Evolutionary conservation across 2,888 invertebrate species (phyloP).

Genomic region (Halictus ligatus): DNA sequence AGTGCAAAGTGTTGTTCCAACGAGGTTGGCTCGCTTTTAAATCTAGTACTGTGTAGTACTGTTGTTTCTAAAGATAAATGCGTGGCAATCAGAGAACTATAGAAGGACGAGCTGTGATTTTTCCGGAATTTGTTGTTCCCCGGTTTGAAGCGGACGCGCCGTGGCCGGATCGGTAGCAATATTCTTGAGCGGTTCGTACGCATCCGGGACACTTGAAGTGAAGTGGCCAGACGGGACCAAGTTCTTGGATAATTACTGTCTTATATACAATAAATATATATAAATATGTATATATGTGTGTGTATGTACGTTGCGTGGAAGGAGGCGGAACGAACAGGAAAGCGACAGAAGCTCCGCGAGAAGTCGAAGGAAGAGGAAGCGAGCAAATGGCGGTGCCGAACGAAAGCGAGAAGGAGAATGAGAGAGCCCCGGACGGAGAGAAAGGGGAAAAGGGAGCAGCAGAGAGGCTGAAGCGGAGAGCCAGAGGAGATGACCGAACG

Average conservation of each 20-base stretch:
- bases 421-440: conserved; percentile 56
- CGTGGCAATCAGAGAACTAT: background rate
- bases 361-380: conserved; percentile 64
- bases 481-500: conserved; percentile 83
- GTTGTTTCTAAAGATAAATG: background rate
- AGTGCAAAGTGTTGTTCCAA: background rate
- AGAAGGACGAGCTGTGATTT: background rate
- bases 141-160: conserved; percentile 17
- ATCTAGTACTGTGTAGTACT: no score
- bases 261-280: conserved; percentile 37
- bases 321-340: conserved; percentile 49
- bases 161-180: conserved; percentile 33
- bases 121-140: conserved; percentile 15
- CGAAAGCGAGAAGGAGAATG: conserved; percentile 66
- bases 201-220: conserved; percentile 31
- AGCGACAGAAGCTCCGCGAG: conserved; percentile 51
- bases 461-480: conserved; percentile 65
- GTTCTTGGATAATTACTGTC: conserved; percentile 72
- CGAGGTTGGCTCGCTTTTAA: background rate
- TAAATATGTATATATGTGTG: background rate
- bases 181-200: conserved; percentile 54
- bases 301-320: conserved; percentile 35
- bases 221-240: conserved; percentile 57
- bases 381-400: conserved; percentile 41
- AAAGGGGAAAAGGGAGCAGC: conserved; percentile 54